Evolutionary conservation across 2,888 invertebrate species (phyloP), one percentile per base, ranked within the genome.

Genomic region (Oegoconia quadripuncta): DNA sequence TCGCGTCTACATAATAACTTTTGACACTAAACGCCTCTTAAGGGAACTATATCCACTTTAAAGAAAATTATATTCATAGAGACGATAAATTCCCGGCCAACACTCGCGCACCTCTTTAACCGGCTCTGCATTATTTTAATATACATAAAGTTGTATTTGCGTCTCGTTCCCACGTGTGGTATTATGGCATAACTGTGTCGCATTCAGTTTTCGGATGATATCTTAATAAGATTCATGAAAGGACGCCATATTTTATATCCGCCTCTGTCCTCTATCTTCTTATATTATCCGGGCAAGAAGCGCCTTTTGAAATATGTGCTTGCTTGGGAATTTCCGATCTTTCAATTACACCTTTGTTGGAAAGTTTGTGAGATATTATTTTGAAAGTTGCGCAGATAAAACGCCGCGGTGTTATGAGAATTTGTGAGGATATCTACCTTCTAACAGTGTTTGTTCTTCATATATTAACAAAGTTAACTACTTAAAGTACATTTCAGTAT

Each of bases 171-270:
- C 44, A 20, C 59, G 16, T 20, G 6, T 0, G 3, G 2, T 39
- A 42, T 46, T 51, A 41, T 44, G 14, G 30, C 44, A 60, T 73
- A 56, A 59, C 60, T 60, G 48, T 53, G 44, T 82, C 84, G 55
- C 74, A 50, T 52, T 86, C 84, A 44, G 77, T 89, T 89, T 89
- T 89, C 78, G 88, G 83, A 88, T 91, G 91, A 91, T 92, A 92
- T 91, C 91, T 91, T 92, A 92, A 92, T 92, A 92, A 92, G 92
- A 92, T 92, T 92, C 92, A 92, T 92, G 92, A 92, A 92, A 92
- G 92, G 91, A 90, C 90, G 91, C 91, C 91, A 92, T 93, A 93
- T 92, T 92, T 92, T 92, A 92, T 92, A 90, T 90, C 90, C 89
- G 88, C 88, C 83, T 89, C 82, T 84, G 87, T 86, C 88, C 86